Base-by-base conservation (phyloP, 2,888 invertebrate species). In the Diadegma fenestrale region DNA sequence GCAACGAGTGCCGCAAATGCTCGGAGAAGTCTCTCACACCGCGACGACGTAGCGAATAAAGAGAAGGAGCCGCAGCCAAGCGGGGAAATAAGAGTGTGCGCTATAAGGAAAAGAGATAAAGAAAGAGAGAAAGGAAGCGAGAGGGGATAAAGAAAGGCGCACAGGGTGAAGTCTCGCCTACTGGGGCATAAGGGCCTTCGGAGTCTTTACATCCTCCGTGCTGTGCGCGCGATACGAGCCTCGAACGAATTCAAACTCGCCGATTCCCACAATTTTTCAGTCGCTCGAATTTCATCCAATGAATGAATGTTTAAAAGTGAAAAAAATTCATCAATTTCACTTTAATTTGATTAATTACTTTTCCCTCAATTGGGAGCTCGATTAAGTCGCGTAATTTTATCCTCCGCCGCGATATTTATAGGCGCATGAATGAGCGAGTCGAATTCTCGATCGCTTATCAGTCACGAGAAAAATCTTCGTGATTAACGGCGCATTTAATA, bases 41-140 rank as follows among this genome's bases (percentile, higher is more conserved):
- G n/a, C n/a, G n/a, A n/a, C n/a, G 73, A 37, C 37, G 43, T 72
- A 83, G 86, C 87, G 88, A 88, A 87, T 87, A 88, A 89, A 88
- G 89, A 88, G 88, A 88, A 85, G 81, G 86, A 88, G 85, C 51
- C 58, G 33, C 33, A 71, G 54, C 82, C 51, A 84, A 77, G 79
- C 43, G 78, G 61, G 71, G 64, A 72, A 58, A 80, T 64, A 37
- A 66, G 68, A 51, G 68, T 43, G n/a, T n/a, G n/a, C n/a, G 43
- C 19, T 30, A n/a, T 75, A 54, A 37, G 54, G 45, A 43, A 64
- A 63, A 81, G 75, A 84, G 71, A 78, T 61, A 69, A 66, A 45
- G 58, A 58, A 66, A 72, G 54, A 79, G 54, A 76, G 79, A 81
- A 82, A 71, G 72, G 58, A 48, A 63, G 54, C 41, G 41, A 75